phyloP scores from a whole-genome alignment of 1,140 invertebrate genomes.

The Drosophila athabasca region DNA sequence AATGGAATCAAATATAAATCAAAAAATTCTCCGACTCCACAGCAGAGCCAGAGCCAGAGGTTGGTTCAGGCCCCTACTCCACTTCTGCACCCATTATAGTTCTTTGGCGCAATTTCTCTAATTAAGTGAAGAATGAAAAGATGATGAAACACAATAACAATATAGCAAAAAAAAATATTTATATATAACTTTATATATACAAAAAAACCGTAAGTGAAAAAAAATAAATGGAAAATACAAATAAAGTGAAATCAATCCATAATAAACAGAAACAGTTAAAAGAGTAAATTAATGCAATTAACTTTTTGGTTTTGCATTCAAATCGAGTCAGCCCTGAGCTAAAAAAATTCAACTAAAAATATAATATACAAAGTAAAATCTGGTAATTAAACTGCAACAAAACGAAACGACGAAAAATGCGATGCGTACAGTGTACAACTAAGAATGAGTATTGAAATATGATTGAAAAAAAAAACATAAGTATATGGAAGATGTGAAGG shows the following conservation, averaged over 20 bases:
- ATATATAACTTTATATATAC: conserved; percentile 45
- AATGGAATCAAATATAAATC: too few relatives aligned
- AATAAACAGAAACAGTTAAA: conserved; percentile 16
- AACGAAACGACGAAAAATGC: conserved; percentile 24
- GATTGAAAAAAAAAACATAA: conserved; percentile 19
- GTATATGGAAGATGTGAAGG: background rate
- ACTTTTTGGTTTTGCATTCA: too few relatives aligned
- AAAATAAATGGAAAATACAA: conserved; percentile 8
- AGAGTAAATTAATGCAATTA: too few relatives aligned
- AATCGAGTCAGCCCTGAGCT: too few relatives aligned
- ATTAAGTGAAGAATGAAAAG: conserved; percentile 48
- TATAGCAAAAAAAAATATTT: conserved; percentile 52
- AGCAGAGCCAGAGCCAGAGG: too few relatives aligned
- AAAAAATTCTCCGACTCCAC: too few relatives aligned
- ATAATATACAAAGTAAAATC: too few relatives aligned
- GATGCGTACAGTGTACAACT: conserved; percentile 71
- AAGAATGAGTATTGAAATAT: conserved; percentile 68
- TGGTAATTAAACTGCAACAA: too few relatives aligned
- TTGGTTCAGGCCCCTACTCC: background rate
- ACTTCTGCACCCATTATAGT: conserved; percentile 5
- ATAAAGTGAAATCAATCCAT: conserved; percentile 7
- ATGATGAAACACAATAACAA: conserved; percentile 43
- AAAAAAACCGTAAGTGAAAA: conserved; percentile 27
- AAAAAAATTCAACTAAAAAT: too few relatives aligned
- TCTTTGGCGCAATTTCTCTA: conserved; percentile 62